Conservation (phyloP, 1,140 invertebrate species). For the Nomia melanderi region DNA sequence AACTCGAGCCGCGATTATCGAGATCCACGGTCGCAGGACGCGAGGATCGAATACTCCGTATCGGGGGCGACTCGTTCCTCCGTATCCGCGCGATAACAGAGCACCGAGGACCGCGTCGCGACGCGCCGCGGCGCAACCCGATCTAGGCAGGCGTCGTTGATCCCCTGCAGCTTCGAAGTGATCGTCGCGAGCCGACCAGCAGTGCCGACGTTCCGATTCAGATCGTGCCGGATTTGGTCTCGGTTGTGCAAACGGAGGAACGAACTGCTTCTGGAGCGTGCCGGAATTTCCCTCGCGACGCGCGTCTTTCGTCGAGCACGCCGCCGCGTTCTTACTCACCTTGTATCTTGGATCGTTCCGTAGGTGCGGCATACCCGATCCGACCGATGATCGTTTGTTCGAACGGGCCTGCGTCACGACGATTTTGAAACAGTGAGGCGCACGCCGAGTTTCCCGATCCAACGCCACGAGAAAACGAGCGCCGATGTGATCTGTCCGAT, state of each 20-base stretch:
- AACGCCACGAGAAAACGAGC: background rate
- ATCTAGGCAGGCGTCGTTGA: background rate
- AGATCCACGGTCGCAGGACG: constrained; percentile 1
- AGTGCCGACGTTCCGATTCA: background rate
- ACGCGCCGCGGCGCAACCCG: background rate
- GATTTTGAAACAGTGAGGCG: background rate
- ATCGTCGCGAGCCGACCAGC: background rate
- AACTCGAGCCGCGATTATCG: constrained; percentile 41
- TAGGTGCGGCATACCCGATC: constrained; percentile 32
- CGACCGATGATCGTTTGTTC: background rate
- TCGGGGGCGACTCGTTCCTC: constrained; percentile 8
- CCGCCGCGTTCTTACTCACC: background rate
- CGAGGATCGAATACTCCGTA: background rate
- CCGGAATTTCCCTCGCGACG: constrained; percentile 26
- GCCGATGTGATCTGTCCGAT: background rate
- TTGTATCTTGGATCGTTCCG: constrained; percentile 26
- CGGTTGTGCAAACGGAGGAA: constrained; percentile 4
- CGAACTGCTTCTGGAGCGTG: background rate
- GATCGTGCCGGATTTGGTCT: background rate
- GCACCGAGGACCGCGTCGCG: background rate
- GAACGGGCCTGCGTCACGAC: background rate
- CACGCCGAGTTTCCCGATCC: background rate
- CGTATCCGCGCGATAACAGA: background rate
- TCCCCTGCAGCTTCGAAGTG: background rate
- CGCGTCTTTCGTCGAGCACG: background rate